Base-by-base conservation (phyloP, 2,888 invertebrate genomes). In the Cyclophora albipunctata region DNA sequence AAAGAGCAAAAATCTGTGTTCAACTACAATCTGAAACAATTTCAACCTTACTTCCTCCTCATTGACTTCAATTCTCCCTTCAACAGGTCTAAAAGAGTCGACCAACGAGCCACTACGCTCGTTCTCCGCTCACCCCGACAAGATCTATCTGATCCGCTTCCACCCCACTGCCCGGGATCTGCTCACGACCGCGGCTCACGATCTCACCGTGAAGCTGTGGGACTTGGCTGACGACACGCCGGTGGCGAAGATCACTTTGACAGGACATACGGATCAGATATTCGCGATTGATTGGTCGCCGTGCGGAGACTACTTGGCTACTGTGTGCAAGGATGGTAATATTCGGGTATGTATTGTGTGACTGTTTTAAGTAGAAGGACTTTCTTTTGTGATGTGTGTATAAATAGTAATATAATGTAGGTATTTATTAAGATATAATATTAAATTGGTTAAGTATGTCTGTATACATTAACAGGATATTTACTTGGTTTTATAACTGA, bases 271-370 rank as follows among this genome's bases (percentile, higher is more conserved):
- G 0, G 96, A 97, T 68, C 96, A 96, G 84, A 95, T 98, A 73
- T 96, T 98, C 65, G 94, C 96, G 52, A 90, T 97, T 63, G 94
- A 96, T 3, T 99, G 98, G 98, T 97, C 97, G 52, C 95, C 96
- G 0, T 96, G 96, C 71, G 98, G 98, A 1, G 91, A 91, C 37
- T 92, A 92, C 64, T 91, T 97, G 56, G 96, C 97, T 6, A 97
- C 96, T 0, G 93, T 96, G 0, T 96, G 96, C 80, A 96, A 95
- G 73, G 98, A 98, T 82, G 94, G 95, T 37, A 92, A 94, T 66
- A 90, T 95, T 48, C 88, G 93, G 72, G 90, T 92, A 35, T 69
- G 80, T 65, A 20, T 49, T 43, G 7, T 37, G 1, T 37, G 20
- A 20, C 20, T 20, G 20, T 20, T 2, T 20, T 20, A 20, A 20